Base-by-base conservation (phyloP, 2,797 vertebrate genomes). In the Gouania willdenowi region DNA sequence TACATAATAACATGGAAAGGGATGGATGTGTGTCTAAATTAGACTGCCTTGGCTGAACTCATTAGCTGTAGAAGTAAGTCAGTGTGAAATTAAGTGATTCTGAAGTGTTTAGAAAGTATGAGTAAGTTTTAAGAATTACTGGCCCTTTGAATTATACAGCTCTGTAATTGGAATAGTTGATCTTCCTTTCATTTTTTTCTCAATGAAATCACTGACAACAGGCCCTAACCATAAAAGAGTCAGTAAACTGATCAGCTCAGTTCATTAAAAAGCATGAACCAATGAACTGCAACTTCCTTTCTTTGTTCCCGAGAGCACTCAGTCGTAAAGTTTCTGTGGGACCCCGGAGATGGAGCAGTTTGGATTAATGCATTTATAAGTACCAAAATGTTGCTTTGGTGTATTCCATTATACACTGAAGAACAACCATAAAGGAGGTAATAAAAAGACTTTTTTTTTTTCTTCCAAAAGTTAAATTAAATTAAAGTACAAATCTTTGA, bases 311-410 rank as follows among this genome's bases (percentile, higher is more conserved):
- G 23, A 25, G 38, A 20, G 17, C 37, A 6, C 36, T 38, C 15
- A 30, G 26, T 49, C 27, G 39, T 45, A 24, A 41, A 5, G 12
- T 10, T 23, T 54, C 20, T 46, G 25, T 24, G 7, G 3, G 28
- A 47, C 17, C 12, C 13, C 5, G 5, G 39, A 41, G 42, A 48
- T 1, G 2, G 2, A 2, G 31, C 20, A 23, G 19, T 42, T 41
- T 37, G 37, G 27, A 42, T 57, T 37, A 43, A 25, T 44, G 17
- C 33, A 5, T 50, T 48, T 71, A 13, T 38, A 27, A 45, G 40
- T 26, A 25, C 46, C 23, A 53, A 23, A 49, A 40, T 8, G 0
- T 36, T 52, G 31, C 31, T 66, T 28, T 38, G 48, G 26, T 48
- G 56, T 48, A 54, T 5, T 35, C 50, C 8, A 32, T 28, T 10